Evolutionary conservation across 2,113 vertebrate genomes (phyloP), one percentile per base, ranked within the genome.

Genomic region (Nycticebus coucang): DNA sequence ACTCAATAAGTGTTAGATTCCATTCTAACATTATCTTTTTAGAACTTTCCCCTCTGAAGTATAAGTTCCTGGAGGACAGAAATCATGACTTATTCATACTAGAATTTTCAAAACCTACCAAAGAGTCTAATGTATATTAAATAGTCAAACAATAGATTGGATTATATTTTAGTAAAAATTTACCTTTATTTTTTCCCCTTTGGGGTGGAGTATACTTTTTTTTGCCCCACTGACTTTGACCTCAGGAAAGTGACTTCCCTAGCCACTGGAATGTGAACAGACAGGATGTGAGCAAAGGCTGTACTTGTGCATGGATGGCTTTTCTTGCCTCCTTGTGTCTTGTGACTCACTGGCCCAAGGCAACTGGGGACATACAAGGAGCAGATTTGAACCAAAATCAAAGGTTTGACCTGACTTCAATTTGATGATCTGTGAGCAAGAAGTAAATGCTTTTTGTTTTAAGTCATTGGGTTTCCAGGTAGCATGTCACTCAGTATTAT

Each of bases 21-120:
- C 35, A n/a, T 95, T 96, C 85, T 62, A 55, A 41, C 41, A 41
- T 41, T 41, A 41, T 41, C 41, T 41, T 95, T 96, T 88, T 62
- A 55, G 22, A 78, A 55, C 62, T 24, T 30, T 90, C 33, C 12
- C 3, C 12, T 7, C 12, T 66, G 62, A 92, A 84, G 84, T 93
- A 30, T 81, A 72, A 96, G 79, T 60, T 93, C 57, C 33, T 93
- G 68, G 64, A 89, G 77, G n/a, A 45, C 17, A 87, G 81, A 77
- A 88, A 84, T 94, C 69, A 72, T 79, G 68, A 94, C 33, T 84
- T 95, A 94, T 62, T 94, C 33, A 77, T 89, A 30, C 11, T 87
- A 26, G 5, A 66, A 71, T 93, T 86, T 95, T 74, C 21, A 75
- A 79, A 94, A 62, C 24, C 68, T 88, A 19, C 30, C 37, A 6